Conservation (phyloP, 2,888 invertebrate species). For the Protophormia terraenovae region DNA sequence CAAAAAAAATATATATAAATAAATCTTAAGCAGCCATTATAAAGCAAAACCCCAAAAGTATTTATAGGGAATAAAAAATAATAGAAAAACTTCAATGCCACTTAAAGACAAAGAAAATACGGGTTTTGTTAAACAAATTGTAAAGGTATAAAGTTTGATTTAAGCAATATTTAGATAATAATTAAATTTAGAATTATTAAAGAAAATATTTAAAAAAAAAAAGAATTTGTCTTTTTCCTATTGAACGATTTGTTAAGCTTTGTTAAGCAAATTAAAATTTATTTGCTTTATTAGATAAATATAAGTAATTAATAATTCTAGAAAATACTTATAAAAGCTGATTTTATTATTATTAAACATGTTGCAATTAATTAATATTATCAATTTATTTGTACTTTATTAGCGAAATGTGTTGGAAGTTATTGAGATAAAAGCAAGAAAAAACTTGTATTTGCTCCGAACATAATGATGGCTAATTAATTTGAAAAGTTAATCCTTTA, state of each 20-base stretch:
- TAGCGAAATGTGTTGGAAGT: background rate
- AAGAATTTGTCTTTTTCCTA: background rate
- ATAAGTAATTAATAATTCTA: background rate
- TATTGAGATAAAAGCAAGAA: background rate
- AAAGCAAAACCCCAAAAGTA: background rate
- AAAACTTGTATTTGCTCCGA: no score
- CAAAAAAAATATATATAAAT: background rate
- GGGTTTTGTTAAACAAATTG: no score
- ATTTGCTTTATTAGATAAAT: background rate
- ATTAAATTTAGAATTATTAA: background rate
- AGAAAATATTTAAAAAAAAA: background rate
- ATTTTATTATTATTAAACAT: background rate
- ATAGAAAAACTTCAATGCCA: background rate
- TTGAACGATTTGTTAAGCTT: no score
- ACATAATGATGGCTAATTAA: background rate
- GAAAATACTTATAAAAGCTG: background rate
- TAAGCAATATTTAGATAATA: no score
- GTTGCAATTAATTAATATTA: background rate
- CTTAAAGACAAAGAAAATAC: background rate
- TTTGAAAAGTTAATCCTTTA: background rate
- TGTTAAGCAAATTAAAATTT: background rate
- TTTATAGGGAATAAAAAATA: background rate
- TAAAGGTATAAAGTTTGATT: no score
- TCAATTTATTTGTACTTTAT: background rate
- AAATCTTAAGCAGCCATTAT: background rate